Evolutionary conservation across 2,113 vertebrate genomes (phyloP), one percentile per base, ranked within the genome.

Genomic region (Zosterops hypoxanthus): DNA sequence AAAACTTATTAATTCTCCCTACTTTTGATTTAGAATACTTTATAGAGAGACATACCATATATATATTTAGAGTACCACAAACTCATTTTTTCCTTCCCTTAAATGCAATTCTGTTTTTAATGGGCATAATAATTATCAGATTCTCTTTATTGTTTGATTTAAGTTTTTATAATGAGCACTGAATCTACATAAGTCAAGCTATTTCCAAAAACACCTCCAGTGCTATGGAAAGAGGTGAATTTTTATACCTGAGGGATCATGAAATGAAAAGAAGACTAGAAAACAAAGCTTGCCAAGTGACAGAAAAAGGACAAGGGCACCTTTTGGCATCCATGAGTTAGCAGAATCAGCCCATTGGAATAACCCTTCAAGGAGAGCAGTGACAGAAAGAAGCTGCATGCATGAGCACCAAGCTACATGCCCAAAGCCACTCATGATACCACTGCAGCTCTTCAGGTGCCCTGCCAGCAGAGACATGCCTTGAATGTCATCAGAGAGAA

Each of bases 71-170:
- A 25, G 25, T 60, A 83, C 25, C 52, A 20, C 7, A 33, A 80
- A 77, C 4, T 75, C 33, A n/a, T 55, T 36, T 92, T 82, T 92
- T 95, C n/a, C 33, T 83, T 56, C 20, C 23, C 23, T 82, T 88
- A 90, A 82, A 88, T 31, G 60, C 14, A 90, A 59, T 59, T 85
- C 17, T 68, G 28, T 82, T 92, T 92, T 92, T 76, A 86, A 55
- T 59, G 14, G 18, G 12, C 20, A 55, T 46, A 59, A 36, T 42
- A 86, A 86, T 88, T 33, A 92, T n/a, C 41, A 73, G 25, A 52
- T 60, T 21, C 7, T 14, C 44, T 36, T 42, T 42, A 75, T 25
- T 64, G 9, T 63, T 79, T 69, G 25, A 60, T 79, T 86, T 69
- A 57, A 53, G 17, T 63, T 82, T 88, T n/a, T 41, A 28, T n/a